phyloP scores from a whole-genome alignment of 2,888 invertebrate species.

The Athalia circularis region DNA sequence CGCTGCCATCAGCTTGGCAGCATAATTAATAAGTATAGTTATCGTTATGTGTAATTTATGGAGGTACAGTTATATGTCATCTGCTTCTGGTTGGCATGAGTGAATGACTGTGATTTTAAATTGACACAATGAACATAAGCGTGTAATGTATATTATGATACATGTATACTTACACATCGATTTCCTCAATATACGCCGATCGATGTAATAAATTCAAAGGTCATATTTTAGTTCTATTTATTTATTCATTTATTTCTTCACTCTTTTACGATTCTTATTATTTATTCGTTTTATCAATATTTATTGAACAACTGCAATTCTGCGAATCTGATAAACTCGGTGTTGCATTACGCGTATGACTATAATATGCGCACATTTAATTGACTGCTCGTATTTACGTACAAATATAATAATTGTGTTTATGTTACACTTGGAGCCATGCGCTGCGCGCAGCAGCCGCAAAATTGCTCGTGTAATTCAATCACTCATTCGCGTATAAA shows the following conservation, averaged over 20 bases:
- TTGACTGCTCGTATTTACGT: background rate
- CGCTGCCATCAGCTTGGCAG: too few relatives aligned
- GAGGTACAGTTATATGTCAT: too few relatives aligned
- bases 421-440: background rate
- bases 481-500: background rate
- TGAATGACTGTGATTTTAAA: too few relatives aligned
- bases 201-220: conserved; percentile 28
- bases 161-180: background rate
- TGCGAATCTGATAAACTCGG: conserved; percentile 26
- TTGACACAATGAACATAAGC: too few relatives aligned
- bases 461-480: background rate
- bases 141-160: background rate
- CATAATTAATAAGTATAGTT: too few relatives aligned
- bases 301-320: background rate
- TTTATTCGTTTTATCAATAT: background rate
- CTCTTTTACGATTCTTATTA: background rate
- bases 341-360: conserved; percentile 13
- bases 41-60: too few relatives aligned
- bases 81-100: too few relatives aligned
- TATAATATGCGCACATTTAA: background rate
- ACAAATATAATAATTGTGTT: conserved; percentile 1
- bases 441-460: too few relatives aligned
- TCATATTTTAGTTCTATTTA: background rate
- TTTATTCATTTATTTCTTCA: background rate
- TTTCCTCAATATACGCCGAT: background rate